Percentiles rank a stretch among this genome's conserved stretches.
These are phyloP conservation scores for Philaethria dido DNA, from an alignment of 2,888 invertebrate species.

Conservation along the genomic window DNA sequence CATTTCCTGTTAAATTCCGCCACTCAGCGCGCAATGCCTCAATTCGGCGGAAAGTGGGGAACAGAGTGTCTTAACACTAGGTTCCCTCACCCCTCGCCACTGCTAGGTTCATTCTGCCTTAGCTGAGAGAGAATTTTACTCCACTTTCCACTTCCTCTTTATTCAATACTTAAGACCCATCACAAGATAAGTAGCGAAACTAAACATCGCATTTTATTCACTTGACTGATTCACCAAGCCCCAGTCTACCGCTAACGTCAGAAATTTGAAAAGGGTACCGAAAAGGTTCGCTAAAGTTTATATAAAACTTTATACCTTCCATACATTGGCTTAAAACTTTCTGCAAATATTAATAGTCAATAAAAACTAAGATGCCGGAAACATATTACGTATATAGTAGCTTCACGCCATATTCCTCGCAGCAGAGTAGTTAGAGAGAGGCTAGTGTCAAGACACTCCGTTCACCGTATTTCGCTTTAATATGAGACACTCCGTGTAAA, in stretches of 20 bases:
- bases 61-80: no score
- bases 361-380: background rate
- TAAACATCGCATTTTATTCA: constrained; percentile 3
- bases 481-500: no score
- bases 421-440: no score
- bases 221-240: constrained; percentile 1
- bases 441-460: no score
- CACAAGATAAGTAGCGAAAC: background rate
- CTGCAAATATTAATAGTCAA: constrained; percentile 18
- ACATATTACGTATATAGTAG: background rate
- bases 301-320: constrained; percentile 2
- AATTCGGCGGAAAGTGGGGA: no score
- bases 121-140: no score
- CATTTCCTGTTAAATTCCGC: no score
- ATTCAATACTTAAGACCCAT: background rate
- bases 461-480: no score
- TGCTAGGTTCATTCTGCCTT: no score
- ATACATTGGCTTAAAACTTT: constrained; percentile 15
- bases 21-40: no score
- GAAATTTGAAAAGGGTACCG: constrained; percentile 16
- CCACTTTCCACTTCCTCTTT: background rate
- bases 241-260: constrained; percentile 10
- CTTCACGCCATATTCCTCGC: background rate
- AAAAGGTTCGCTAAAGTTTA: constrained; percentile 1
- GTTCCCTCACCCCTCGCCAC: no score